Percentiles rank a stretch among this genome's conserved stretches.
These are phyloP conservation scores for Amphiprion clarkii DNA, from an alignment of 2,797 vertebrate genomes.

Conservation along the genomic window DNA sequence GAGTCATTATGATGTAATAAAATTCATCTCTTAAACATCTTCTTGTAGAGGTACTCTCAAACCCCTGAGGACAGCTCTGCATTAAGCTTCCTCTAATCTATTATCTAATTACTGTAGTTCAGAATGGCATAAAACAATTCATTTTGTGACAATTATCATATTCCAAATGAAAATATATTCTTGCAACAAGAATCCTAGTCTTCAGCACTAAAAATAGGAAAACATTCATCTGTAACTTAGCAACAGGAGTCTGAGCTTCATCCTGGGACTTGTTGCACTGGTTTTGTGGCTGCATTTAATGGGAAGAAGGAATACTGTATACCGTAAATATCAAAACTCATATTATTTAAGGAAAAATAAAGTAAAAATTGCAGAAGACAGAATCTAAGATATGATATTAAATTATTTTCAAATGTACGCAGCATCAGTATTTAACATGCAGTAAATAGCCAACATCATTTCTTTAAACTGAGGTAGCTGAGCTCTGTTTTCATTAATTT, in stretches of 20 bases:
- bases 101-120: conserved; percentile 83
- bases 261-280: conserved; percentile 85
- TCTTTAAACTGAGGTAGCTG: not conserved
- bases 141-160: conserved; percentile 84
- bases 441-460: not conserved
- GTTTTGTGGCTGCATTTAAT: conserved; percentile 75
- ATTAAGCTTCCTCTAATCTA: conserved; percentile 77
- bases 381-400: not conserved
- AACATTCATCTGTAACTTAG: conserved; percentile 89
- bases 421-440: not conserved
- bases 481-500: not conserved
- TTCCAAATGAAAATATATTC: conserved; percentile 86
- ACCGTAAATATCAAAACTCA: conserved; percentile 40
- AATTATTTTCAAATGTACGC: not conserved
- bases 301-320: conserved; percentile 62
- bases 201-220: conserved; percentile 88
- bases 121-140: conserved; percentile 80
- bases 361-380: conserved; percentile 1
- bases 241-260: conserved; percentile 86
- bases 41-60: conserved; percentile 72
- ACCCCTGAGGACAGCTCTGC: conserved; percentile 77
- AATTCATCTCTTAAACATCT: conserved; percentile 61
- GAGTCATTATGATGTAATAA: conserved; percentile 76
- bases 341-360: conserved; percentile 33
- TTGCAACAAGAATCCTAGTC: conserved; percentile 82